phyloP scores from a whole-genome alignment of 2,113 vertebrate genomes.

The Blennius ocellaris region DNA sequence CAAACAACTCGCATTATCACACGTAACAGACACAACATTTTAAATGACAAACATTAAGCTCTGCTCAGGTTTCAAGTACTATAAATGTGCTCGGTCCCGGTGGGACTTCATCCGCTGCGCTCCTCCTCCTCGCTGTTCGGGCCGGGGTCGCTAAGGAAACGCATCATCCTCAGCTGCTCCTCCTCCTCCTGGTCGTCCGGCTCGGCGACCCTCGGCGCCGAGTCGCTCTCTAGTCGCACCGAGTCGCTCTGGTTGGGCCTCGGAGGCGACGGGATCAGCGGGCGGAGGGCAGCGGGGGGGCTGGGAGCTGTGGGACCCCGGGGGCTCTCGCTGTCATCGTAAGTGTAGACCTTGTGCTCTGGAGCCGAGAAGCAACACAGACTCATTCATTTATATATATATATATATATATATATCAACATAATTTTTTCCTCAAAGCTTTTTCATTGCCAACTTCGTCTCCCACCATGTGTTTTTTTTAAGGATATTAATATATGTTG shows the following conservation, averaged over 20 bases:
- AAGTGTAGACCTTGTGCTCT: constrained; percentile 87
- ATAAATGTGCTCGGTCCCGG: constrained; percentile 41
- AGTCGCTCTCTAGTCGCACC: neutral
- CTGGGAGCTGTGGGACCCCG: constrained; percentile 79
- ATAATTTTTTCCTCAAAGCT: no score
- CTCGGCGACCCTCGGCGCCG: constrained; percentile 49
- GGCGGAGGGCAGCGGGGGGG: constrained; percentile 78
- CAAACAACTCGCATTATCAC: neutral
- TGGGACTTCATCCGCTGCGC: constrained; percentile 77
- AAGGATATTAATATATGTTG: no score
- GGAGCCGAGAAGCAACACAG: neutral
- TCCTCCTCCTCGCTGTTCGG: constrained; percentile 85
- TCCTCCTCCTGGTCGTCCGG: constrained; percentile 81
- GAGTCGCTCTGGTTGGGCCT: constrained; percentile 43
- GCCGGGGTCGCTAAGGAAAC: constrained; percentile 92
- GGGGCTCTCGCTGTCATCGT: constrained; percentile 55
- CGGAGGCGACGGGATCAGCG: constrained; percentile 78
- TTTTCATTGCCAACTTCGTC: no score
- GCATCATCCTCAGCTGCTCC: constrained; percentile 80
- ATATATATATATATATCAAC: no score
- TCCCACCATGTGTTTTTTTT: no score
- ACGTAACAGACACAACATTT: constrained; percentile 4
- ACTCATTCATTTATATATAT: neutral
- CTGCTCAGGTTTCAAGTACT: neutral
- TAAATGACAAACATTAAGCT: constrained; percentile 35